A percentile compares a stretch with the other conserved stretches of the same genome.
These are phyloP conservation scores for Pseudochaenichthys georgianus DNA, from an alignment of 2,797 vertebrate species.

Conservation along the genomic window DNA sequence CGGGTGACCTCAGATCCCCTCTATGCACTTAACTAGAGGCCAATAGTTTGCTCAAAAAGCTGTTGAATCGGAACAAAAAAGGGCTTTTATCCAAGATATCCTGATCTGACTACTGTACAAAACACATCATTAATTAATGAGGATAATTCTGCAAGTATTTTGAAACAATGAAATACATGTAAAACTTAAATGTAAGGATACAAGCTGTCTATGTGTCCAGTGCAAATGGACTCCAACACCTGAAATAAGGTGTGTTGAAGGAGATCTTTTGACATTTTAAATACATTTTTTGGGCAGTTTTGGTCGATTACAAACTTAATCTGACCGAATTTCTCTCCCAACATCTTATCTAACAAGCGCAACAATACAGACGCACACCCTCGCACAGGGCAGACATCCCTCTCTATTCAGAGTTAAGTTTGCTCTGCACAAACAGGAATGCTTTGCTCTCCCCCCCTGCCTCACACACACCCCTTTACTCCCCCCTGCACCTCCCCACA, in stretches of 20 bases:
- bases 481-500: constrained; percentile 56
- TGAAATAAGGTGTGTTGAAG: neutral
- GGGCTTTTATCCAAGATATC: neutral
- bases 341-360: constrained; percentile 19
- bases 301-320: constrained; percentile 8
- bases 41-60: neutral
- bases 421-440: constrained; percentile 76
- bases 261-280: neutral
- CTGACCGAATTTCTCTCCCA: constrained; percentile 3
- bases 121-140: neutral
- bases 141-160: neutral
- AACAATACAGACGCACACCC: constrained; percentile 11
- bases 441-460: constrained; percentile 34
- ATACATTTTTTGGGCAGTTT: neutral
- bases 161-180: neutral
- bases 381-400: constrained; percentile 46
- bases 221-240: neutral
- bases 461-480: constrained; percentile 27
- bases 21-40: neutral
- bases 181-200: neutral
- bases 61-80: neutral
- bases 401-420: constrained; percentile 74
- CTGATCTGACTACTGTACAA: neutral
- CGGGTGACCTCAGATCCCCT: neutral
- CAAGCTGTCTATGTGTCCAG: neutral